Base-by-base conservation (phyloP, 1,140 invertebrate species). In the Ditylenchus dipsaci region DNA sequence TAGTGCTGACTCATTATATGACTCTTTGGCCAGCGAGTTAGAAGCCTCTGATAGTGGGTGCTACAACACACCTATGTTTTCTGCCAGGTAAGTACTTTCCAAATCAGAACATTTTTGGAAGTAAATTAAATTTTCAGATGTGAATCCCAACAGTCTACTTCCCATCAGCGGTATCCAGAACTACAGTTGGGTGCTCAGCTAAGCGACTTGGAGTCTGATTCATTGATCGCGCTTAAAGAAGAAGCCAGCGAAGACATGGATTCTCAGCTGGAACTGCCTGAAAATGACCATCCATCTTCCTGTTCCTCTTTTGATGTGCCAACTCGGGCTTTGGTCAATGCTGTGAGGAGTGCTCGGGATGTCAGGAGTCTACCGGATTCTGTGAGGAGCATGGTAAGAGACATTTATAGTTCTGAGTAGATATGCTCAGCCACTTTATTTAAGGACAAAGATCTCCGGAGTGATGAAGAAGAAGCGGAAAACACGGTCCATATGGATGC, bases 21-120 rank as follows among this genome's bases (percentile, higher is more conserved):
- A 79, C 63, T 79, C 78, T 5, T 61, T 79, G 19, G 78, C 78
- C n/a, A 73, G 69, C 60, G 78, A 79, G 63, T 57, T 79, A 47
- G 78, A 81, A 42, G 78, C 63, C 27, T 71, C 73, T 23, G 78
- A 79, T 47, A 73, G 68, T 29, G 76, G 76, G 1, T 77, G 76
- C 56, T 77, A 72, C 23, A 75, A 27, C 7, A 76, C 75, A n/a
- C 73, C 73, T 58, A 71, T 75, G 74, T 47, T 75, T 29, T 75
- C 73, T 19, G 73, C 73, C 3, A 58, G 73, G 69, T 70, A 33
- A 7, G 33, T 63, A 66, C 56, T 66, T 19, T 42, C 65, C 42
- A 63, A 60, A 43, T 23, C n/a, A 21, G 1, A 7, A 17, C 26
- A 19, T 8, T 19, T 58, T 60, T 43, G 23, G 21, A 26, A 30